Evolutionary conservation across 1,140 invertebrate genomes (phyloP).

Genomic region (Drosophila aff.): DNA sequence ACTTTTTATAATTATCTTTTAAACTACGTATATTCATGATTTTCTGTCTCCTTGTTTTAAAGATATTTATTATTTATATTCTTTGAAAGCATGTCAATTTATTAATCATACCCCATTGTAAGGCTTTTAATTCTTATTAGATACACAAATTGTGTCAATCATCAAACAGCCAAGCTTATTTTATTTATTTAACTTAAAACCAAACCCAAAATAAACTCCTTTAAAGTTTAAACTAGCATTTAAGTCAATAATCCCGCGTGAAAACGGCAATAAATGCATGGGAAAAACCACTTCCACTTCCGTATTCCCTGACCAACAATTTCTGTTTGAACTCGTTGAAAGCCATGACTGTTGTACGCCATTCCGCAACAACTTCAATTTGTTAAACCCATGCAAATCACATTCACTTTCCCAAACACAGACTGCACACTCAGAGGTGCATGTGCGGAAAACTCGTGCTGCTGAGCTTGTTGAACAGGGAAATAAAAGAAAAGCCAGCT

Average conservation of each 20-base stretch:
- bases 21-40: not conserved
- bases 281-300: constrained; percentile 8
- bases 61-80: not conserved
- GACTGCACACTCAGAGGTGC: constrained; percentile 6
- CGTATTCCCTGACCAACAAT: constrained; percentile 29
- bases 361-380: constrained; percentile 53
- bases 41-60: not conserved
- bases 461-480: constrained; percentile 29
- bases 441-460: constrained; percentile 17
- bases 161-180: too few species aligned
- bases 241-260: not conserved
- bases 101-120: not conserved
- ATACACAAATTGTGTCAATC: not conserved
- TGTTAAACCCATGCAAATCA: constrained; percentile 62
- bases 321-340: constrained; percentile 13
- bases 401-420: constrained; percentile 49
- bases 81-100: too few species aligned
- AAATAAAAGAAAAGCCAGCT: constrained; percentile 27
- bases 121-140: not conserved
- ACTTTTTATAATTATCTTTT: not conserved
- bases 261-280: not conserved
- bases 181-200: not conserved
- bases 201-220: not conserved
- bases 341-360: constrained; percentile 33
- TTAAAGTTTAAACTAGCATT: not conserved